Evolutionary conservation across 2,113 vertebrate species (phyloP), one percentile per base, ranked within the genome.

Genomic region (Hemibagrus wyckioides): DNA sequence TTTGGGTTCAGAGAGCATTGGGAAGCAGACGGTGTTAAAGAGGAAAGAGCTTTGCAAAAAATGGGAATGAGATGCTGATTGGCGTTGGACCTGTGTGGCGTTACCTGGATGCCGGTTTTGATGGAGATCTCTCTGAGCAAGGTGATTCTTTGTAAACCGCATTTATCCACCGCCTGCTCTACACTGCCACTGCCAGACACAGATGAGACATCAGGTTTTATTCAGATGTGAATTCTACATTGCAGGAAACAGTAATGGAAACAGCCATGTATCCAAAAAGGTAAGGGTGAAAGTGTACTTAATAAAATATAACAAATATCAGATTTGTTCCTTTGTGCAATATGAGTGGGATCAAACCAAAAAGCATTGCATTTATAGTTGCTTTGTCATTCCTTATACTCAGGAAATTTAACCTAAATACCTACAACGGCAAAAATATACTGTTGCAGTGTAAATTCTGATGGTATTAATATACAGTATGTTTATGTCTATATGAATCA

Each of bases 71-170:
- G 10, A 54, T 76, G 69, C 19, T 76, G 71, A 8, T 80, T 56
- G 25, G 28, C n/a, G n/a, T n/a, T n/a, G 3, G 28, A 57, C 23
- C 25, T 69, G 21, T 81, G 39, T 33, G n/a, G 1, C 11, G 89
- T 91, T 87, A 99, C 98, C 94, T 99, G 98, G 88, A 99, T 96
- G 88, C 98, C 98, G 0, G 96, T 97, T 95, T 98, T 99, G 87
- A 97, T 93, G 87, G 96, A 95, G 81, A 97, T 96, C 91, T 99
- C 98, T 89, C 98, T 96, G n/a, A 99, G 96, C 6, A 99, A 94
- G 0, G 97, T 98, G 90, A 96, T 96, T 91, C 96, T 99, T 95
- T 99, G 98, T 9, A 99, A 95, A 15, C 92, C 93, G 23, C 96
- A 96, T 21, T 91, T 94, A 89, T 97, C 96, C 85, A 96, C 95